Evolutionary conservation across 2,113 vertebrate species (phyloP), one percentile per base, ranked within the genome.

Genomic region (Xiphorhynchus elegans): DNA sequence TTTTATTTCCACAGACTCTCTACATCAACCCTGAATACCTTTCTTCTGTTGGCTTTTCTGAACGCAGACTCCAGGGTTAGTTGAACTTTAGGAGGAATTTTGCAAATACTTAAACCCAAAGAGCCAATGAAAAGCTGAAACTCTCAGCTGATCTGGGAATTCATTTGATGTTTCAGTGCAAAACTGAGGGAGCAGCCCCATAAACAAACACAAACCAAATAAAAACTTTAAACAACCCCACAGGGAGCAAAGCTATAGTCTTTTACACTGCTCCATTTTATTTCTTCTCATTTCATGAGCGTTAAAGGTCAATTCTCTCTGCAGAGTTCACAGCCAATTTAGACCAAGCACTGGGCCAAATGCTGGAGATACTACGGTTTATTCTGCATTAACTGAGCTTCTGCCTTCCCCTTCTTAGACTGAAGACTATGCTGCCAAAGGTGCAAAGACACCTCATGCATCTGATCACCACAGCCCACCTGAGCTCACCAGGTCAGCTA

Each of bases 261-360:
- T 78, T 84, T 84, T 66, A 80, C 29, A 59, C 11, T 2, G 1
- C 28, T 78, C 62, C 25, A 20, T 67, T 68, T 73, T 6, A 12
- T 3, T 39, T 24, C 28, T 39, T 81, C 35, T 39, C 14, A 66
- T 66, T 0, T 0, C 17, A 37, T 7, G 3, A 21, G 56, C 0
- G 0, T 73, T 37, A 52, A 21, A 40, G 49, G 69, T 64, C 35
- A 84, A 33, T 59, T 72, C 39, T 46, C 67, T 52, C 70, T 72
- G 66, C 44, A 76, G 68, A 68, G 11, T 60, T 79, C 70, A 85
- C 8, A 84, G 89, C 5, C 64, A 33, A 10, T 26, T 37, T 42
- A 81, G 28, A 21, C 19, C 66, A 72, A 72, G 47, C 44, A 50
- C 29, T 70, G 6, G 1, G 46, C 16, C 47, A 85, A 78, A 59